Evolutionary conservation across 2,888 invertebrate genomes (phyloP).

Genomic region (Salticus scenicus): DNA sequence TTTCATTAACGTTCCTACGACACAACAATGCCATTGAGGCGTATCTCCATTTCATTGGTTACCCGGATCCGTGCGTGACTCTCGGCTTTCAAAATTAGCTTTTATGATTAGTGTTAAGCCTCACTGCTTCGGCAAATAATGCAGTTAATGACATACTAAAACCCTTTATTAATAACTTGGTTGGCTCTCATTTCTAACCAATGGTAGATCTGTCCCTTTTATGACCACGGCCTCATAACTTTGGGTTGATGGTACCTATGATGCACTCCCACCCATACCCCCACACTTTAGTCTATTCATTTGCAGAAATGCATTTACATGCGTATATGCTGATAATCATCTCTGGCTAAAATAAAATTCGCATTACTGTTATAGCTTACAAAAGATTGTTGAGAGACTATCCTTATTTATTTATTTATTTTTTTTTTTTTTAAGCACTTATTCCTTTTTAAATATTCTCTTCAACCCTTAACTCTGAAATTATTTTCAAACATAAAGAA

Average conservation of each 20-base stretch:
- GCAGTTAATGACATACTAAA: slow-evolving; percentile 64
- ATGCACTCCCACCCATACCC: not conserved
- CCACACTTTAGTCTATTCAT: not conserved
- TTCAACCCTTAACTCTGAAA: no score
- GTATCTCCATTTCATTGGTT: slow-evolving; percentile 55
- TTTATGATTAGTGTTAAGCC: slow-evolving; percentile 63
- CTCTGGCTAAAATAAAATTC: no score
- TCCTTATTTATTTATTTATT: no score
- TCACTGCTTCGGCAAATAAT: slow-evolving; percentile 63
- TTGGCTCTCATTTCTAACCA: slow-evolving; percentile 42
- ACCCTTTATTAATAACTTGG: slow-evolving; percentile 69
- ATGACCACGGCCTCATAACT: slow-evolving; percentile 17
- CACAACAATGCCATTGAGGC: slow-evolving; percentile 39
- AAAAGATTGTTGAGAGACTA: no score
- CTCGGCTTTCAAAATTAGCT: slow-evolving; percentile 47
- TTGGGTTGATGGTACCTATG: slow-evolving; percentile 6
- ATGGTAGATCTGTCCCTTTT: slow-evolving; percentile 25
- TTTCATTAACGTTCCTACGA: not conserved
- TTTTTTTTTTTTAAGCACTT: no score
- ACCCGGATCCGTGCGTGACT: slow-evolving; percentile 40
- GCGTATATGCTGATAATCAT: no score
- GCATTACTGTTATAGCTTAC: no score
- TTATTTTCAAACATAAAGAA: no score
- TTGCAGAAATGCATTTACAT: no score
- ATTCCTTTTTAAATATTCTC: no score